Evolutionary conservation across 2,797 vertebrate genomes (phyloP).

Genomic region (Prunella strophiata): DNA sequence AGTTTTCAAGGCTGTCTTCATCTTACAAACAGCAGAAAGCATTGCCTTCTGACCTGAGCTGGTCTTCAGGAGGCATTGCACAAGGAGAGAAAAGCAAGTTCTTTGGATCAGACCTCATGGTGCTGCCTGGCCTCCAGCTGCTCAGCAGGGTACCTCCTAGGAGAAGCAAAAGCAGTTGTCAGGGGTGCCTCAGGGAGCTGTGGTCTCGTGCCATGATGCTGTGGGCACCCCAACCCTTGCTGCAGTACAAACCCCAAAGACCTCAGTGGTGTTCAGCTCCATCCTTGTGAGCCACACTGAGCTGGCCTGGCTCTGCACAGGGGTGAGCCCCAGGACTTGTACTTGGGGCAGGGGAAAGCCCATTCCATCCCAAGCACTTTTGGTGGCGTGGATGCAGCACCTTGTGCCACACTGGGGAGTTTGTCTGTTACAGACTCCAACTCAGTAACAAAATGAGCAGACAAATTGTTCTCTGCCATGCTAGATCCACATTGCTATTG

Average conservation of each 20-base stretch:
- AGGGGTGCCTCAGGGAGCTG: not conserved
- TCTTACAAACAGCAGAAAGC: not conserved
- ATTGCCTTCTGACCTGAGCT: not conserved
- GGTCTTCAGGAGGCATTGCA: not conserved
- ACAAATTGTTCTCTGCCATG: not conserved
- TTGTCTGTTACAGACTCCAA: not conserved
- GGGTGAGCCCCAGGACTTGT: not conserved
- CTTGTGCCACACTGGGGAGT: not conserved
- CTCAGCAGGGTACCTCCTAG: not conserved
- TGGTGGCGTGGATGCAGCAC: not conserved
- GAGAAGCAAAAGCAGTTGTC: not conserved
- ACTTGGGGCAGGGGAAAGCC: not conserved
- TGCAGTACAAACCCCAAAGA: not conserved
- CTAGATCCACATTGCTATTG: not conserved
- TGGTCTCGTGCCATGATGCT: fast-evolving
- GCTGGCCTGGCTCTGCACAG: not conserved
- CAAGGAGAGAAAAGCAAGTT: not conserved
- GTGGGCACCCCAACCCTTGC: not conserved
- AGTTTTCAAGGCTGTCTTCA: not conserved
- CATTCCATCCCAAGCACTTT: not conserved
- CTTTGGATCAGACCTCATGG: not conserved
- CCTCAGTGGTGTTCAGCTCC: not conserved
- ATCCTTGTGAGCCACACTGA: fast-evolving
- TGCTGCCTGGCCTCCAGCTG: not conserved
- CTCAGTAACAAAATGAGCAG: not conserved